Percentiles rank a stretch among this genome's conserved stretches.
Evolutionary conservation across 2,888 invertebrate species (phyloP).

Genomic region (Mythimna ferrago): DNA sequence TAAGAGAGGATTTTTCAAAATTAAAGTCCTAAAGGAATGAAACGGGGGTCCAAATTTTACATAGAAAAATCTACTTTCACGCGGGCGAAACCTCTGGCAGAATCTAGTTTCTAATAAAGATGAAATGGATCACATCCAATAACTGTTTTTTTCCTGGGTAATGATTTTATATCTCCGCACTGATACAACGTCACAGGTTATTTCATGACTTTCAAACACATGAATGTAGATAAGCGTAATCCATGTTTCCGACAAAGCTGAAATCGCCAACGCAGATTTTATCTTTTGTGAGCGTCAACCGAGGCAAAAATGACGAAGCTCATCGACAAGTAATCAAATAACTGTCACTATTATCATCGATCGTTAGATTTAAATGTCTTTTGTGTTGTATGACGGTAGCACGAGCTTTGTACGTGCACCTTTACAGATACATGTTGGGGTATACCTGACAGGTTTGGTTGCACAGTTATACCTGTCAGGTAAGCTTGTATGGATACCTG

Average conservation of each 20-base stretch:
- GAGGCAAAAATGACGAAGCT: slow-evolving; percentile 14
- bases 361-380: slow-evolving; percentile 38
- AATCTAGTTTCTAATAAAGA: background rate
- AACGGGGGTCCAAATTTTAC: too few relatives aligned
- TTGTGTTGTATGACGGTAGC: slow-evolving; percentile 18
- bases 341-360: slow-evolving; percentile 25
- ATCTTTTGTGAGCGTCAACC: slow-evolving; percentile 17
- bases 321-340: slow-evolving; percentile 15
- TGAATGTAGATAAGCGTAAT: slow-evolving; percentile 19
- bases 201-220: slow-evolving; percentile 28
- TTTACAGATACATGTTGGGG: background rate
- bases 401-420: slow-evolving; percentile 17
- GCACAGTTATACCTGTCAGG: too few relatives aligned
- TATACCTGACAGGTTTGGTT: too few relatives aligned
- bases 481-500: too few relatives aligned
- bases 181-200: slow-evolving; percentile 4
- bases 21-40: too few relatives aligned
- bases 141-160: background rate
- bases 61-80: too few relatives aligned
- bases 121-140: background rate
- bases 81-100: too few relatives aligned
- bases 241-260: slow-evolving; percentile 15
- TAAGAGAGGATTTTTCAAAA: too few relatives aligned
- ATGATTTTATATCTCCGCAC: slow-evolving; percentile 15
- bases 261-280: slow-evolving; percentile 10